Base-by-base conservation (phyloP, 2,113 vertebrate species). In the Sturnira hondurensis region DNA sequence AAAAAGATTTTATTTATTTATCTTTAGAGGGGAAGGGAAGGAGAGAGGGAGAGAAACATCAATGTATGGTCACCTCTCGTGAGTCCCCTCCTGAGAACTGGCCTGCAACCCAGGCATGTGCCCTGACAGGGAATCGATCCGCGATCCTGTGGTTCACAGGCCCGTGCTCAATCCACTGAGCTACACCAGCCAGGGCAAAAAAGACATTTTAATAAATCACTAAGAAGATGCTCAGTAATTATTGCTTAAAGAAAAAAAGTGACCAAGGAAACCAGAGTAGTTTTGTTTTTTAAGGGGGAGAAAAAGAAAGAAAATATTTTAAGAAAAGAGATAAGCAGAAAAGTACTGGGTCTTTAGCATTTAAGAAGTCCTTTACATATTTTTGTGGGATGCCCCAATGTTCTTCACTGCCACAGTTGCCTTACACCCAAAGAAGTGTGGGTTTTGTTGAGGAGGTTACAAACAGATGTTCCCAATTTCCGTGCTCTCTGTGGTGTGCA, bases 381-480 rank as follows among this genome's bases (percentile, higher is more conserved):
- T 67, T 94, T 50, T 43, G 56, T 86, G 20, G 24, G 63, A 31
- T 89, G 56, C 19, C 10, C 9, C 50, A 94, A 15, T 73, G 86
- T 92, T 16, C 2, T 78, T 82, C 56, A 89, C 56, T 90, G 36
- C 19, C 4, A 76, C 24, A 68, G 16, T 38, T 97, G 26, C 61
- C 28, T 88, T 87, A 73, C 89, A 33, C 77, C 93, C 70, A 71
- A 95, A 91, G 41, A 94, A 95, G 91, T 70, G 33, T 56, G 67
- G 31, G 12, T 88, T 96, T 92, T 94, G 12, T 80, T 68, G 15
- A 95, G 52, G 70, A 76, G 20, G 50, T 63, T 97, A 58, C 50
- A 87, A 85, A 82, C 28, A 94, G 26, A 5, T 76, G 87, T 41
- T 78, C 80, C 61, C 33, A 70, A 78, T 90, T 86, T 96, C 94